Percentiles rank a stretch among this genome's conserved stretches.
Evolutionary conservation across 2,888 invertebrate species (phyloP).

Genomic region (Antitype chi): DNA sequence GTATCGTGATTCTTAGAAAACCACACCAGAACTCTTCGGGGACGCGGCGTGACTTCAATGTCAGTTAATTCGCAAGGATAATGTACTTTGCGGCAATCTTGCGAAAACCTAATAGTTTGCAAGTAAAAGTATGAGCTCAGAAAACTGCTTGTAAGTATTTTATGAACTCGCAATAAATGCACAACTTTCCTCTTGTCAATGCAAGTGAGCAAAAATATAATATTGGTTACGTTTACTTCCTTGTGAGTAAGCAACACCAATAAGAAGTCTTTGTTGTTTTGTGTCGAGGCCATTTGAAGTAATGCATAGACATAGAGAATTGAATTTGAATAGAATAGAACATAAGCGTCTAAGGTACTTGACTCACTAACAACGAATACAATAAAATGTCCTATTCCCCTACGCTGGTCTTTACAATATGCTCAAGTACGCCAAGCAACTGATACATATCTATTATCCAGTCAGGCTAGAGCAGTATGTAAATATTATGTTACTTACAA

Average conservation of each 20-base stretch:
- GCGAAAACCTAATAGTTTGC: neutral
- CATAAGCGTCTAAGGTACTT: conserved; percentile 39
- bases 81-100: conserved; percentile 18
- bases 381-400: conserved; percentile 57
- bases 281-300: conserved; percentile 32
- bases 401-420: conserved; percentile 59
- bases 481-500: conserved; percentile 57
- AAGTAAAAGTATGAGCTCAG: conserved; percentile 4
- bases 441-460: conserved; percentile 67
- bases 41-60: conserved; percentile 30
- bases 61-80: conserved; percentile 25
- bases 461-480: conserved; percentile 50
- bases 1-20: conserved; percentile 18
- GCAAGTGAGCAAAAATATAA: conserved; percentile 9
- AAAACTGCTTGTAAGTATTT: conserved; percentile 12
- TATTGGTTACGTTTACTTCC: conserved; percentile 16
- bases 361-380: conserved; percentile 51
- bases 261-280: conserved; percentile 42
- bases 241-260: conserved; percentile 40
- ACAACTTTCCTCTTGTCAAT: conserved; percentile 2
- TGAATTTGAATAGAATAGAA: conserved; percentile 54
- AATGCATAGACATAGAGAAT: conserved; percentile 46
- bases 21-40: conserved; percentile 8
- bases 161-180: neutral
- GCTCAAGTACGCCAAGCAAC: conserved; percentile 42